Base-by-base conservation (phyloP, 2,888 invertebrate species). In the Habrosyne pyritoides region DNA sequence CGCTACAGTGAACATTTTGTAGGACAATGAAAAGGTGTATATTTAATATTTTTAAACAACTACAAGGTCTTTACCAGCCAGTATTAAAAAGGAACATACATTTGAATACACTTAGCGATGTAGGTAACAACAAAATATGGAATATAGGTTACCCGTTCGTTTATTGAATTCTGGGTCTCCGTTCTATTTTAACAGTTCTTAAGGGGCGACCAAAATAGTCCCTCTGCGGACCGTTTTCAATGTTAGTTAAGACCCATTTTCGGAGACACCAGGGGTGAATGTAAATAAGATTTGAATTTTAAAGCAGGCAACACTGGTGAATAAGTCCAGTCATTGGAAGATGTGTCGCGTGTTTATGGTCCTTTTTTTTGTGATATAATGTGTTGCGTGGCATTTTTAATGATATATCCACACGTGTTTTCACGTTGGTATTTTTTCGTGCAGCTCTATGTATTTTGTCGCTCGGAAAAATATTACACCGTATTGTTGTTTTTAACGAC, bases 231-330 rank as follows among this genome's bases (percentile, higher is more conserved):
- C 67, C 78, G 74, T 77, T 83, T 81, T 81, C 75, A 72, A 73
- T 78, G 79, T 83, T 81, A 80, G 76, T 75, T 76, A 81, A 81
- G 80, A 74, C 75, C 79, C 83, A 78, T 84, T 86, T 86, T 84
- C 71, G 79, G 75, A 68, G 77, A 79, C 79, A 75, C 71, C 70
- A 66, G 77, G 84, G 83, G 77, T 84, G 87, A 86, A 90, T 89
- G 86, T 86, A 87, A 89, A 90, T 84, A 89, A 80, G 84, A 80
- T 86, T 86, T 89, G 84, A 89, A 90, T 89, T 86, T 89, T 88
- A 84, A 84, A 91, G 77, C 68, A 75, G 77, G 69, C 63, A 61
- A 67, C 65, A 63, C 67, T 68, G 61, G 71, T 67, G 48, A 22
- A 33, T 24, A 48, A 36, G 33, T 36, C 36, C 48, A 22, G 22